Evolutionary conservation across 2,888 invertebrate species (phyloP).

Genomic region (Anthophora plumipes): DNA sequence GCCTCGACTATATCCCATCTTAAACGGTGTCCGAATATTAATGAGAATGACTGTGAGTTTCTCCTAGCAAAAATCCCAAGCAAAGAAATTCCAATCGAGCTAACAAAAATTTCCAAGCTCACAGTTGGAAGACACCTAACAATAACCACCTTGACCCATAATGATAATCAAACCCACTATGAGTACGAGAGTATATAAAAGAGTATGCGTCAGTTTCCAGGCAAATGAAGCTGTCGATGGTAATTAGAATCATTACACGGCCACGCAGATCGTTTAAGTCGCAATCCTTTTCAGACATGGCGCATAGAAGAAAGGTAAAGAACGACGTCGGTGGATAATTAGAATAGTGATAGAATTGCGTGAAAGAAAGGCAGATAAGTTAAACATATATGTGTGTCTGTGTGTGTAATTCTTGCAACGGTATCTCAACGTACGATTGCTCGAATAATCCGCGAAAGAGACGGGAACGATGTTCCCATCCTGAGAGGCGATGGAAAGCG

Average conservation of each 20-base stretch:
- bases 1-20: no score
- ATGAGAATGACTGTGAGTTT: no score
- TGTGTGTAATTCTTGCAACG: slow-evolving; percentile 26
- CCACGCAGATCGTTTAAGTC: neutral
- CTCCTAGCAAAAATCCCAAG: neutral
- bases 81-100: neutral
- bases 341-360: slow-evolving; percentile 14
- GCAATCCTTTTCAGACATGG: neutral
- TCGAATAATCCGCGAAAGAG: slow-evolving; percentile 40
- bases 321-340: slow-evolving; percentile 9
- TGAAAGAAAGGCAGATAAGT: neutral
- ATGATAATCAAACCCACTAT: neutral
- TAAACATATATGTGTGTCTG: no score
- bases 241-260: slow-evolving; percentile 9
- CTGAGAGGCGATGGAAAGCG: slow-evolving; percentile 47
- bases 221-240: slow-evolving; percentile 2
- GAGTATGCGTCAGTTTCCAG: neutral
- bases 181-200: neutral
- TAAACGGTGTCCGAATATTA: no score
- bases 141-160: slow-evolving; percentile 8
- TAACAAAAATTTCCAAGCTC: neutral
- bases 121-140: neutral
- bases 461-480: slow-evolving; percentile 44
- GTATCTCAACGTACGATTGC: slow-evolving; percentile 42
- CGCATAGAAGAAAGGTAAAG: neutral